Evolutionary conservation across 2,797 vertebrate genomes (phyloP), one percentile per base, ranked within the genome.

Genomic region (Paramormyrops hopkinsi): DNA sequence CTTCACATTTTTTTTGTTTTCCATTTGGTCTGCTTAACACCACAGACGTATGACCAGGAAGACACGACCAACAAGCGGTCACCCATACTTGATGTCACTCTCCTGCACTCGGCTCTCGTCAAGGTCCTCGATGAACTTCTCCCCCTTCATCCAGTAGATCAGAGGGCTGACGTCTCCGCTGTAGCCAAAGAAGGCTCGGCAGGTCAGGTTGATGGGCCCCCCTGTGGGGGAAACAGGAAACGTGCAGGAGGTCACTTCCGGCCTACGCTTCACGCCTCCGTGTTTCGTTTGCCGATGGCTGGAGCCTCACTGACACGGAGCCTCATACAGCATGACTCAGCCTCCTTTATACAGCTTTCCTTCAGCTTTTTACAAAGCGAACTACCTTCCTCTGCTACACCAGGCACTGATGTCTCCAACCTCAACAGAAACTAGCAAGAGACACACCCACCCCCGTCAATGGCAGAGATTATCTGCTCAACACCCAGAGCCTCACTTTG

Each of bases 121-220:
- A 94, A 99, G 96, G 93, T 99, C 98, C 94, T 99, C 98, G 88
- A 99, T 99, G 93, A 99, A 99, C 92, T 99, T 99, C 92, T 99
- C 98, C 50, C 97, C 98, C 95, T 99, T 99, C 98, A 99, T 99
- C 98, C 98, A 99, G 94, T 99, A 99, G 95, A 99, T 98, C 91
- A 98, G 96, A 46, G 98, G 98, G 90, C 97, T 98, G 92, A 96
- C 97, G 41, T 98, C 98, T 88, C 98, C 97, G 41, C 97, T 98
- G 93, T 99, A 99, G 12, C 98, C 98, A 89, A 99, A 99, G 95
- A 98, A 99, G 1, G 98, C 98, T 93, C 96, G 94, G 95, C 98
- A 99, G 29, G 98, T 99, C 91, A 99, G 94, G 95, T 99, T 99
- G 93, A 98, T 95, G 4, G 96, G 96, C 91, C 94, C 94, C 0